These are phyloP conservation scores for Siderastrea radians DNA, from an alignment of 92 coral and sea anemone species.

Conservation along the genomic window DNA sequence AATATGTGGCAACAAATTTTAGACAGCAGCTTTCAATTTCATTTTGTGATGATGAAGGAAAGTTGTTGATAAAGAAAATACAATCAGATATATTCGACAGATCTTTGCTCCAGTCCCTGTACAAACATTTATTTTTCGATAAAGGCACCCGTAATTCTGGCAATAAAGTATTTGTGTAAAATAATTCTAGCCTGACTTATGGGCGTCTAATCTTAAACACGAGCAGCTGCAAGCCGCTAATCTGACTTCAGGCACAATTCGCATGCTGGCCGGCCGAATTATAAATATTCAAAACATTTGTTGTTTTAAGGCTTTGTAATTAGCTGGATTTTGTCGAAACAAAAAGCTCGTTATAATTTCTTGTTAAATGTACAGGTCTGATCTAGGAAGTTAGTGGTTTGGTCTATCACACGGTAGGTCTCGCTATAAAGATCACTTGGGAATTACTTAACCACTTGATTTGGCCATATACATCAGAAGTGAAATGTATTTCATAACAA, in stretches of 20 bases:
- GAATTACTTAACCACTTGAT: conserved; percentile 29
- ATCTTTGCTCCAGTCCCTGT: neutral
- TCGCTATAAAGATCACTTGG: neutral
- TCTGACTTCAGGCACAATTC: neutral
- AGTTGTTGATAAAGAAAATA: neutral
- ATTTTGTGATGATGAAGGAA: neutral
- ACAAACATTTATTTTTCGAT: conserved; percentile 30
- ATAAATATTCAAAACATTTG: conserved; percentile 8
- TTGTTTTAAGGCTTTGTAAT: neutral
- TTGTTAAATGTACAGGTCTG: neutral
- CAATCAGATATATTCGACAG: neutral
- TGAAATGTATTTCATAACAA: conserved; percentile 4
- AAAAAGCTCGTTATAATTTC: neutral
- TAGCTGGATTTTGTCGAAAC: conserved; percentile 20
- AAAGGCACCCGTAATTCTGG: neutral
- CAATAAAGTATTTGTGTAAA: conserved; percentile 2
- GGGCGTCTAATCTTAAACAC: neutral
- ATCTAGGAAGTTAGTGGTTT: neutral
- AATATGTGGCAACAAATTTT: neutral
- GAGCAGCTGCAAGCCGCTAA: conserved; percentile 17
- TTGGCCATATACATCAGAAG: neutral
- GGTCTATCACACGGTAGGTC: conserved; percentile 1
- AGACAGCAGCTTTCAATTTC: neutral
- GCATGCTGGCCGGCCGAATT: conserved; percentile 2
- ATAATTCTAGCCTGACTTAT: conserved; percentile 6